Base-by-base conservation (phyloP, 1,140 invertebrate species). In the Drosophila funebris region DNA sequence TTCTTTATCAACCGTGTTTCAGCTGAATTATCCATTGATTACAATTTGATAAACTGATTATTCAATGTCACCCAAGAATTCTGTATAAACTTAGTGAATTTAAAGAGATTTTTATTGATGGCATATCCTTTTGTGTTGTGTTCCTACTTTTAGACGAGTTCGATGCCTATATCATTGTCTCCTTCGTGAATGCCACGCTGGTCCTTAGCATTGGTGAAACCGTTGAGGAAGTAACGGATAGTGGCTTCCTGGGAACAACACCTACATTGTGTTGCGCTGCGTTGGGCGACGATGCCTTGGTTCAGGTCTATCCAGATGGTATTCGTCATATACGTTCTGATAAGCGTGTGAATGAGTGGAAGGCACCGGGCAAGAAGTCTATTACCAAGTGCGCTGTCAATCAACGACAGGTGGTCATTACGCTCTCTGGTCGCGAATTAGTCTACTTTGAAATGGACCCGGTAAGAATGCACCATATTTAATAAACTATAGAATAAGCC, bases 361-460 rank as follows among this genome's bases (percentile, higher is more conserved):
- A 99, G 90, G 97, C 98, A 0, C 98, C 98, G 0, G 98, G 97
- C 4, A 99, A 99, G 92, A 98, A 99, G 83, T 97, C 96, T 0
- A 99, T 99, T 69, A 96, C 98, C 0, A 98, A 98, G 92, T 99
- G 99, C 93, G 98, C 99, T 1, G 97, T 99, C 0, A 99, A 99
- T 93, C 97, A 99, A 90, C 93, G 99, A 63, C 99, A 99, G 93
- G 98, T 99, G 18, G 98, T 99, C 0, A 99, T 99, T 74, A 98
- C 99, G 0, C 92, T 99, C 4, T 97, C 97, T 31, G 99, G 98
- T 0, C 98, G 98, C 46, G 99, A 99, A 93, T 93, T 99, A 16
- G 98, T 99, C 13, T 99, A 99, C 93, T 99, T 99, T 92, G 99
- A 99, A 94, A 98, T 99, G 98, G 98, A 99, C 92, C 96, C 97